Percentiles rank a stretch among this genome's conserved stretches.
These are phyloP conservation scores for Periophthalmus modestus DNA, from an alignment of 2,113 vertebrate species.

Conservation along the genomic window DNA sequence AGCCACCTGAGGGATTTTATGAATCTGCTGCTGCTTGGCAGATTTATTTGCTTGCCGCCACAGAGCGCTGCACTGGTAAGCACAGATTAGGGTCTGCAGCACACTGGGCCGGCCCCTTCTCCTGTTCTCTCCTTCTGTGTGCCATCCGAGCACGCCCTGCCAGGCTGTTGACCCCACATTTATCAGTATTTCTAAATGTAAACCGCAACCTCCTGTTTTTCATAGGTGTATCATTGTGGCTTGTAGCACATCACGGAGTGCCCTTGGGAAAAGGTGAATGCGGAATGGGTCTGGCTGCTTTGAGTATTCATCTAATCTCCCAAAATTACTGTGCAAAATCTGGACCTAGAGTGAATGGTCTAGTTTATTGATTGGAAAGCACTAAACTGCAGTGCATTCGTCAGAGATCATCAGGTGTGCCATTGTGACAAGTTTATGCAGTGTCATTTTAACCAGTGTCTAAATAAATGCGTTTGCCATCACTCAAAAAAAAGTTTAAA, in stretches of 20 bases:
- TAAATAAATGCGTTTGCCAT: too few species aligned
- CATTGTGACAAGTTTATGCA: too few species aligned
- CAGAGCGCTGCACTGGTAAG: slow-evolving; percentile 76
- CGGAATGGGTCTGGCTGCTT: not conserved
- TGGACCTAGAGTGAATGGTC: not conserved
- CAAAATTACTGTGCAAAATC: not conserved
- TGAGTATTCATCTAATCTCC: not conserved
- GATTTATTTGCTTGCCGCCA: slow-evolving; percentile 74
- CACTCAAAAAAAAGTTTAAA: not conserved
- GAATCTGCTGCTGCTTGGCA: slow-evolving; percentile 80
- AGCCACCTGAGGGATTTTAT: slow-evolving; percentile 80
- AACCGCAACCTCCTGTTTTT: slow-evolving; percentile 51
- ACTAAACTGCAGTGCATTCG: not conserved
- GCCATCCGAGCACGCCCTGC: slow-evolving; percentile 41
- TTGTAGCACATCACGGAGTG: slow-evolving; percentile 38
- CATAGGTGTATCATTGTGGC: slow-evolving; percentile 41
- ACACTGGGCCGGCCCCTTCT: slow-evolving; percentile 54
- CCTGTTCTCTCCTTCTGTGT: slow-evolving; percentile 49
- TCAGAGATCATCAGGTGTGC: not conserved
- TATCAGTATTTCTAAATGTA: slow-evolving; percentile 66
- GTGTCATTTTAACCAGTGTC: too few species aligned
- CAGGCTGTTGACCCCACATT: slow-evolving; percentile 67
- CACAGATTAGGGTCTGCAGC: slow-evolving; percentile 77
- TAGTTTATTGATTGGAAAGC: not conserved
- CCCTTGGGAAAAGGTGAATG: slow-evolving; percentile 28